Evolutionary conservation across 2,888 invertebrate species (phyloP).

Genomic region (Drosophila nr. perissopoda): DNA sequence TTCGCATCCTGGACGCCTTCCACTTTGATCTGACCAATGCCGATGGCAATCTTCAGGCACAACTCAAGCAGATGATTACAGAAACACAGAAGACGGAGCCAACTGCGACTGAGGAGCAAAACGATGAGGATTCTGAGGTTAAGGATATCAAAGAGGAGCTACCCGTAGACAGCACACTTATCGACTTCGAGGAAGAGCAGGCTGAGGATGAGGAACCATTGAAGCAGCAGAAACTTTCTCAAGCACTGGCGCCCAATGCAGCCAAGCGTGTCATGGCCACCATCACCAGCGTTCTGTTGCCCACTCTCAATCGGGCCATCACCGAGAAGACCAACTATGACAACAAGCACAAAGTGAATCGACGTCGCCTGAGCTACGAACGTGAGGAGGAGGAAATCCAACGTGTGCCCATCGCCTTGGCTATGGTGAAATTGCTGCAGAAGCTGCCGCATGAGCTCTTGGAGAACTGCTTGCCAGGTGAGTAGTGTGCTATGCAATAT

Average conservation of each 20-base stretch:
- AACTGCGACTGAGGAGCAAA: slow-evolving; percentile 75
- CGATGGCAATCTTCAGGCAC: slow-evolving; percentile 74
- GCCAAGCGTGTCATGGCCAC: slow-evolving; percentile 91
- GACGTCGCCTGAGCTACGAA: slow-evolving; percentile 88
- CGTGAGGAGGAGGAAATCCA: slow-evolving; percentile 96
- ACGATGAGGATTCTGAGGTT: slow-evolving; percentile 70
- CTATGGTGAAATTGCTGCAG: slow-evolving; percentile 95
- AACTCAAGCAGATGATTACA: slow-evolving; percentile 69
- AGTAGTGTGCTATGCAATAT: neutral
- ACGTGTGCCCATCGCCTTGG: slow-evolving; percentile 95
- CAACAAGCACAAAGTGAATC: slow-evolving; percentile 91
- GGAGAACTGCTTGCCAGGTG: slow-evolving; percentile 89
- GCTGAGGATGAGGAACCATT: slow-evolving; percentile 14
- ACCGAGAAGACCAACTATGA: slow-evolving; percentile 90
- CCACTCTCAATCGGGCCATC: slow-evolving; percentile 91
- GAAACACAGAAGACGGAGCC: slow-evolving; percentile 62
- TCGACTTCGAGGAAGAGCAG: slow-evolving; percentile 42
- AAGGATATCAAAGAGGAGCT: slow-evolving; percentile 22
- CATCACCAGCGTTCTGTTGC: slow-evolving; percentile 90
- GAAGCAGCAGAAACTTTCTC: slow-evolving; percentile 33
- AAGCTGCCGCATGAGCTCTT: slow-evolving; percentile 92
- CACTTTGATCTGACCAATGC: slow-evolving; percentile 94
- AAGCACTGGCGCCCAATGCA: slow-evolving; percentile 88
- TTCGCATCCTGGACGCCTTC: slow-evolving; percentile 94
- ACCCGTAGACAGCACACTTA: slow-evolving; percentile 12